Evolutionary conservation across 1,140 invertebrate species (phyloP).

Genomic region (Drosophila ercepeae): DNA sequence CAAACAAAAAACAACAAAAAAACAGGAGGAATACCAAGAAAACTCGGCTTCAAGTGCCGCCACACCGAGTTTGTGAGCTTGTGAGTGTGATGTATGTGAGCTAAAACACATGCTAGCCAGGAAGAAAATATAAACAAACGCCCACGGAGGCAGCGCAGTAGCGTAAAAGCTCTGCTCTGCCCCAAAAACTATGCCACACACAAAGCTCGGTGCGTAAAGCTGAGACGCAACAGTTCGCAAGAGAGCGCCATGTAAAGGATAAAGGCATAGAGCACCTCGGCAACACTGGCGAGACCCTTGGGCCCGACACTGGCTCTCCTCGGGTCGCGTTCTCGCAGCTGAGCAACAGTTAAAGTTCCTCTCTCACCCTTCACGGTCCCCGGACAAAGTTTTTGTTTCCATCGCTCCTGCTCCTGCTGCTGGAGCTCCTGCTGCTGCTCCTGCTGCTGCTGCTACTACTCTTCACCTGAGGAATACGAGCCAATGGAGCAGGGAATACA

Average conservation of each 20-base stretch:
- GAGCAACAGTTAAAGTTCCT: conserved; percentile 71
- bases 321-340: conserved; percentile 7
- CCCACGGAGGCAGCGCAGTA: conserved; percentile 41
- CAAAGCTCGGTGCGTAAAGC: conserved; percentile 69
- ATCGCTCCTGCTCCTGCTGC: conserved; percentile 2
- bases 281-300: conserved; percentile 56
- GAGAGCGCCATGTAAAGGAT: conserved; percentile 3
- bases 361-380: conserved; percentile 56
- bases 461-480: conserved; percentile 56
- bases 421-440: no score
- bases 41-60: conserved; percentile 53
- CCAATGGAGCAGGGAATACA: conserved; percentile 47
- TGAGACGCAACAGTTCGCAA: conserved; percentile 72
- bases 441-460: conserved; percentile 3
- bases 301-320: conserved; percentile 13
- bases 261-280: conserved; percentile 34
- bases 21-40: conserved; percentile 6
- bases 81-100: conserved; percentile 24
- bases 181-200: conserved; percentile 65
- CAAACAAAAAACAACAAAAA: conserved; percentile 75
- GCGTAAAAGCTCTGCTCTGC: conserved; percentile 60
- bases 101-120: conserved; percentile 63
- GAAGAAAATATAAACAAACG: conserved; percentile 78
- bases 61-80: conserved; percentile 24
- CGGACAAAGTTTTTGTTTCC: conserved; percentile 50